Base-by-base conservation (phyloP, 2,797 vertebrate genomes). In the Sebastes trivittatus region DNA sequence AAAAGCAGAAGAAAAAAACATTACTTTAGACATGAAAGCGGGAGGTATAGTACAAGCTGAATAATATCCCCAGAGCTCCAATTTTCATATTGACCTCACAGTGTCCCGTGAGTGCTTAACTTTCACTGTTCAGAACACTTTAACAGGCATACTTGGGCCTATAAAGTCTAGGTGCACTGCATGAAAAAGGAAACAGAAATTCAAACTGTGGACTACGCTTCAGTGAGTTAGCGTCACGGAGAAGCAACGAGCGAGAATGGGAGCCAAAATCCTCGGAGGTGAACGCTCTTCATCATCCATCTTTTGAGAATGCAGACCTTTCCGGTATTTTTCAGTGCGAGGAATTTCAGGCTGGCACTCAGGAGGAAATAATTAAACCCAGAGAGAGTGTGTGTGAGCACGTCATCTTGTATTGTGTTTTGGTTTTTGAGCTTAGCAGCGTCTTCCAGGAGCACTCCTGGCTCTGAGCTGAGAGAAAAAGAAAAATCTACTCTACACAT, bases 291-390 rank as follows among this genome's bases (percentile, higher is more conserved):
- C 67, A 84, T 73, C 81, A 76, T 85, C 58, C 75, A 76, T 86
- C 79, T 75, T 80, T 59, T 56, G 22, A 64, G 34, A 80, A 74
- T 27, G n/a, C 36, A 69, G 79, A 74, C 60, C n/a, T 87, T 84
- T 82, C 70, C 42, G 72, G 70, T 75, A 69, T 82, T 87, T 85
- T 78, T 69, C 20, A 11, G 63, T 5, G 18, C 55, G 63, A 84
- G 76, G 80, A 91, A 88, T 94, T 88, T 88, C 82, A 91, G 58
- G 18, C 79, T 78, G 80, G 81, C 38, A 56, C 75, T 87, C 81
- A 84, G 82, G 87, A 88, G 81, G 87, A 92, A 82, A 85, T 92
- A 88, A 94, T 93, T 88, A 90, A 94, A 90, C 46, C 87, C 87
- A 87, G 81, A 80, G 76, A 34, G 63, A 13, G 34, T 71, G 55